phyloP scores from a whole-genome alignment of 2,797 vertebrate species.

The Chaunax sp. region DNA sequence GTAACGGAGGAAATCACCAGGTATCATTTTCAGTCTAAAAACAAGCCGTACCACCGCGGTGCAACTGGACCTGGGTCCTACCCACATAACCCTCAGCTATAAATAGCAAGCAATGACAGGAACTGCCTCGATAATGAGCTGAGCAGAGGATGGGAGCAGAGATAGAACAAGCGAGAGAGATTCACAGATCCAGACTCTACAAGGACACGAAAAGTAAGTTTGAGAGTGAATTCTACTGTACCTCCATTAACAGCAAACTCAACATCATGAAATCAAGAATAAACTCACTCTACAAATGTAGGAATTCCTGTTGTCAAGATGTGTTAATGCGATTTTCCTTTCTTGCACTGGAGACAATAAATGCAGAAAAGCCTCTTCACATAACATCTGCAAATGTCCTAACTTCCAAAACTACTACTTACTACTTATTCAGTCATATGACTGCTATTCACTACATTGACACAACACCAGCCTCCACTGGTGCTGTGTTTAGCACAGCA shows the following conservation, averaged over 20 bases:
- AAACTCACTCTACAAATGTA: neutral
- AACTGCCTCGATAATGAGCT: slow-evolving; percentile 67
- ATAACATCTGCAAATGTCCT: neutral
- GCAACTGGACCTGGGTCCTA: slow-evolving; percentile 48
- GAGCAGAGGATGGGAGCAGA: slow-evolving; percentile 51
- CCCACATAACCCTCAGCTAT: slow-evolving; percentile 67
- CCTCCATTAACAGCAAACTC: slow-evolving; percentile 18
- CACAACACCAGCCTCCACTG: slow-evolving; percentile 9
- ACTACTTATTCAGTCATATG: neutral
- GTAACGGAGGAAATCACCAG: slow-evolving; percentile 27
- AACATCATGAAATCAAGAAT: slow-evolving; percentile 7
- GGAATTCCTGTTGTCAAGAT: neutral
- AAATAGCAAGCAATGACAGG: slow-evolving; percentile 71
- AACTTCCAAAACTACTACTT: no score
- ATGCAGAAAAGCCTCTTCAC: neutral
- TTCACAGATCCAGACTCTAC: slow-evolving; percentile 17
- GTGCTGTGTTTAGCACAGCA: slow-evolving; percentile 45
- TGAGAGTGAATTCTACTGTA: neutral
- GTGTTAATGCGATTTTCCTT: neutral
- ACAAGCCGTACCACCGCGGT: slow-evolving; percentile 34
- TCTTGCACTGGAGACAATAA: no score
- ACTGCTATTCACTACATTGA: slow-evolving; percentile 8
- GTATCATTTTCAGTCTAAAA: slow-evolving; percentile 25
- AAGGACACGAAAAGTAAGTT: slow-evolving; percentile 22
- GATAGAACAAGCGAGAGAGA: slow-evolving; percentile 29